Evolutionary conservation across 1,140 invertebrate species (phyloP).

Genomic region (Drosophila baimaii): DNA sequence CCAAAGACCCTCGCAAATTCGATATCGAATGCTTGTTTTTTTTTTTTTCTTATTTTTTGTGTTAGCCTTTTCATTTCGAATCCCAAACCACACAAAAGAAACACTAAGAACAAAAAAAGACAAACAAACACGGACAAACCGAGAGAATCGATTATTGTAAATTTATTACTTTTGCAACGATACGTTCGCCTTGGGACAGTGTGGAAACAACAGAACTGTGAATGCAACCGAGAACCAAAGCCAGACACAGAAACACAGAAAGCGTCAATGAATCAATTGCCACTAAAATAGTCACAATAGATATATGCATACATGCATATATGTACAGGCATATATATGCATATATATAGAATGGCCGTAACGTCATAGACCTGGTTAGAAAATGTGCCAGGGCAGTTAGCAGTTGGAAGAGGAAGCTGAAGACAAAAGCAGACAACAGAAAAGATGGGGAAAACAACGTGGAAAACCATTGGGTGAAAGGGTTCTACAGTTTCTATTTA

Average conservation of each 20-base stretch:
- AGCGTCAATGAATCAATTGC: conserved; percentile 66
- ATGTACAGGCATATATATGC: too few relatives aligned
- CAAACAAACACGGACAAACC: conserved; percentile 12
- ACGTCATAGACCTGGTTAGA: conserved; percentile 74
- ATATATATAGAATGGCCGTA: neutral
- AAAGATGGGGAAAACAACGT: conserved; percentile 12
- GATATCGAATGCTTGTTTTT: conserved; percentile 36
- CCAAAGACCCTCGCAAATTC: conserved; percentile 27
- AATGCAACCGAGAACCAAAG: neutral
- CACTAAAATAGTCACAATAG: conserved; percentile 42
- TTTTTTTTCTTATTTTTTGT: too few relatives aligned
- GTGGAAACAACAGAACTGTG: conserved; percentile 29
- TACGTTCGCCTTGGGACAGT: conserved; percentile 35
- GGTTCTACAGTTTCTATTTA: neutral
- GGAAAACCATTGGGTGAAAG: neutral
- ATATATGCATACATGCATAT: neutral
- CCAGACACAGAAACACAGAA: conserved; percentile 22
- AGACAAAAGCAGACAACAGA: conserved; percentile 4
- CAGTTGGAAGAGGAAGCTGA: conserved; percentile 22
- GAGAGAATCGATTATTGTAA: conserved; percentile 60
- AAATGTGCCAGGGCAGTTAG: conserved; percentile 67
- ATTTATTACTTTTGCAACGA: conserved; percentile 59
- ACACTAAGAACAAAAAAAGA: conserved; percentile 7
- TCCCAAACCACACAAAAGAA: conserved; percentile 1
- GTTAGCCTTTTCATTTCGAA: conserved; percentile 17